phyloP scores from a whole-genome alignment of 2,113 vertebrate genomes.

The Chiloscyllium plagiosum region DNA sequence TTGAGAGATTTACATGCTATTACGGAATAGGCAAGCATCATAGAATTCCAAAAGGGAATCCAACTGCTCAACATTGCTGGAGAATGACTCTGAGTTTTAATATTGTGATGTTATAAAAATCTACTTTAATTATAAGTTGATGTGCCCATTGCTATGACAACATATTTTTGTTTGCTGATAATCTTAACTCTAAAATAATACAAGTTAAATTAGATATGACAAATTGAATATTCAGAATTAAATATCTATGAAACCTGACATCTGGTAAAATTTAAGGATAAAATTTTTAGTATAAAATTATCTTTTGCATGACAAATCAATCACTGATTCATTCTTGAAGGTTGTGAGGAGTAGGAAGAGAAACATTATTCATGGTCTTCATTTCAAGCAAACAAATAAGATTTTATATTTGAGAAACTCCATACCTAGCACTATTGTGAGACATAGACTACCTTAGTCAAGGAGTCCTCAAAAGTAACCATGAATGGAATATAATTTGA shows the following conservation, averaged over 20 bases:
- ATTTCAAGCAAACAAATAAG: background rate
- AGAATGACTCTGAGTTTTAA: background rate
- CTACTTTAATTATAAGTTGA: background rate
- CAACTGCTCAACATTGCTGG: background rate
- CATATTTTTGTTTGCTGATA: slow-evolving; percentile 1
- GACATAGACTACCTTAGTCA: background rate
- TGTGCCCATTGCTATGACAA: background rate
- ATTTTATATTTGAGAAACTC: background rate
- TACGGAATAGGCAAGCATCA: background rate
- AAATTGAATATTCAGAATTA: background rate
- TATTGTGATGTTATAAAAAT: background rate
- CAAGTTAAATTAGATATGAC: background rate
- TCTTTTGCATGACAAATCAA: background rate
- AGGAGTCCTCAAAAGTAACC: background rate
- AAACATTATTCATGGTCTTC: background rate
- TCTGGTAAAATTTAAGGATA: background rate
- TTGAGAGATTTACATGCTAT: background rate
- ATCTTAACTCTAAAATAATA: background rate
- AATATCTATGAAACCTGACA: background rate
- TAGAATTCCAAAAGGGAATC: background rate
- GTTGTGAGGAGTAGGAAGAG: background rate
- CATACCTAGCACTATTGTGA: background rate
- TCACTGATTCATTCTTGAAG: background rate
- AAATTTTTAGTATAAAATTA: background rate
- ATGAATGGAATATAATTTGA: background rate